Evolutionary conservation across 2,113 vertebrate genomes (phyloP).

Genomic region (Lagopus leucura): DNA sequence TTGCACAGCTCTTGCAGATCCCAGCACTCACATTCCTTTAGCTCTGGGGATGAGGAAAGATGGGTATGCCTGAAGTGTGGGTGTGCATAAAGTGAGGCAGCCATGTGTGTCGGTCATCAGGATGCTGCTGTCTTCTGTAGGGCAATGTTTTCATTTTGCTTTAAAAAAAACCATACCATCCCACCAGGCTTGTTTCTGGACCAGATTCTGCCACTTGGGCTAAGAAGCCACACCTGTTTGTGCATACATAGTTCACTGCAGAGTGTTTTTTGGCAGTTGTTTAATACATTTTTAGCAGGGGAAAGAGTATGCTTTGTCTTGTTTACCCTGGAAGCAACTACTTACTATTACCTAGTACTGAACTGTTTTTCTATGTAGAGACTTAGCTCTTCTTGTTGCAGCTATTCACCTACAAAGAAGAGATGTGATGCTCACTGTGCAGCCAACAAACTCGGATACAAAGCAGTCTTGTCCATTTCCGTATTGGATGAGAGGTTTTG

Average conservation of each 20-base stretch:
- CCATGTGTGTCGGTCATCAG: accelerated
- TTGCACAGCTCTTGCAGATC: not conserved
- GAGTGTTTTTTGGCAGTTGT: not conserved
- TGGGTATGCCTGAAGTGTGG: not conserved
- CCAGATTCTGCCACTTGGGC: not conserved
- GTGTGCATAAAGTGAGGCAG: not conserved
- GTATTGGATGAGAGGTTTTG: not conserved
- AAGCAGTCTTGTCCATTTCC: not conserved
- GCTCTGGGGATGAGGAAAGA: not conserved
- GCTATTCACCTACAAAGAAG: not conserved
- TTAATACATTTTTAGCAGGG: not conserved
- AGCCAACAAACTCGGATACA: not conserved
- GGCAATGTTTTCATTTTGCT: not conserved
- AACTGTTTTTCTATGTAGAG: not conserved
- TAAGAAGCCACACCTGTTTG: not conserved
- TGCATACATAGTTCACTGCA: not conserved
- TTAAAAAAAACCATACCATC: not conserved
- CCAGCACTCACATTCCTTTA: accelerated
- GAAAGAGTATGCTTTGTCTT: not conserved
- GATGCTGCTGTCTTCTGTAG: not conserved
- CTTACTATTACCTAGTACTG: not conserved
- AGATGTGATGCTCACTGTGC: not conserved
- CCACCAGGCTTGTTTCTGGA: not conserved
- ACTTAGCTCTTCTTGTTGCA: not conserved
- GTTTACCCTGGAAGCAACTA: not conserved